phyloP scores from a whole-genome alignment of 2,888 invertebrate genomes.

The Andrena bucephala region DNA sequence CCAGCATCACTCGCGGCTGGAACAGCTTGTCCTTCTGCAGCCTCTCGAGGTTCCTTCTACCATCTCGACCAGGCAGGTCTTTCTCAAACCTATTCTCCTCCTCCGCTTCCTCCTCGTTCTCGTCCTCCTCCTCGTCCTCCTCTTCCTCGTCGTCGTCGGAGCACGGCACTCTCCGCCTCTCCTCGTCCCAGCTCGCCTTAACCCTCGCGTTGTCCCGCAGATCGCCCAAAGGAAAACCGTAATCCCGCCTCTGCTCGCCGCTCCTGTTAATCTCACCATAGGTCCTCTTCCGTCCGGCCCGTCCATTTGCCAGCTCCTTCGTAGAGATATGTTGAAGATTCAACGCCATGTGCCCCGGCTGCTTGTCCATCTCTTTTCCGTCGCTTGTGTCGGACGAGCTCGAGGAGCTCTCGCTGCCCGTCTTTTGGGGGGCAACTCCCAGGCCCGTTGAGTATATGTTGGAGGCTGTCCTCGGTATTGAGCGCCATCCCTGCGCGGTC shows the following conservation, averaged over 20 bases:
- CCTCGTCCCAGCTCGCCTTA: slow-evolving; percentile 65
- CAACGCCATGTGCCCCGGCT: slow-evolving; percentile 34
- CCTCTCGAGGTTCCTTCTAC: slow-evolving; percentile 72
- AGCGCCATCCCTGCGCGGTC: slow-evolving; percentile 93
- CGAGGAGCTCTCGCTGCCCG: slow-evolving; percentile 35
- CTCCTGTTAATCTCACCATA: slow-evolving; percentile 70
- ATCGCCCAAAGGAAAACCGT: slow-evolving; percentile 54
- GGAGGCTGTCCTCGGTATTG: slow-evolving; percentile 91
- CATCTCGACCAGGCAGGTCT: slow-evolving; percentile 33
- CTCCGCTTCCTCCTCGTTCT: slow-evolving; percentile 58
- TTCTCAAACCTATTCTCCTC: slow-evolving; percentile 49
- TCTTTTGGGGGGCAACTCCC: slow-evolving; percentile 40
- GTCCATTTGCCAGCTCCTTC: slow-evolving; percentile 61
- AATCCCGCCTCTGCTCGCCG: slow-evolving; percentile 76
- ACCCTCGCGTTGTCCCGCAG: slow-evolving; percentile 49
- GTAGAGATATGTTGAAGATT: slow-evolving; percentile 43
- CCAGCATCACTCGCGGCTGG: slow-evolving; percentile 83
- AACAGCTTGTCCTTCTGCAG: slow-evolving; percentile 77
- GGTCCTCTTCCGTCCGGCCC: slow-evolving; percentile 68
- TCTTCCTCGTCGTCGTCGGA: slow-evolving; percentile 48
- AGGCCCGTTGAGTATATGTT: slow-evolving; percentile 75
- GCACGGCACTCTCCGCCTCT: slow-evolving; percentile 56
- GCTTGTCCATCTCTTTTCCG: slow-evolving; percentile 70
- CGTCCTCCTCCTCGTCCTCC: slow-evolving; percentile 68
- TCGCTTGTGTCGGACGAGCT: slow-evolving; percentile 61